Evolutionary conservation across 2,888 invertebrate species (phyloP).

Genomic region (Polymixis lichenea): DNA sequence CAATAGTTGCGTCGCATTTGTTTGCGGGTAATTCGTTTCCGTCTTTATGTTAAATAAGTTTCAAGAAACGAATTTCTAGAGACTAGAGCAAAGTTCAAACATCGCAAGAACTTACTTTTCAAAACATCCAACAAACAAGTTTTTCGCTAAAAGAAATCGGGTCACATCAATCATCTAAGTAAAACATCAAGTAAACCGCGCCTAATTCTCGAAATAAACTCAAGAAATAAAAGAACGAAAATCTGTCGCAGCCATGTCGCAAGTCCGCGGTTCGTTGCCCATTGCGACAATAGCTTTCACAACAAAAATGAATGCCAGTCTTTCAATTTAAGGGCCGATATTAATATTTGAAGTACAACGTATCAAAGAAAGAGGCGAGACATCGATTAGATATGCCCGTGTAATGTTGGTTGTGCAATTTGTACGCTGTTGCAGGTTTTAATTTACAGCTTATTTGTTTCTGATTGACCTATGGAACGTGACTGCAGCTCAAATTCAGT

Average conservation of each 20-base stretch:
- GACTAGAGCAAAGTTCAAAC: conserved; percentile 2
- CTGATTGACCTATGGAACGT: conserved; percentile 26
- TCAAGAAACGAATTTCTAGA: not conserved
- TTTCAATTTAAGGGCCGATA: conserved; percentile 58
- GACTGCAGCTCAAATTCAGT: conserved; percentile 1
- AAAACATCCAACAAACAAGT: conserved; percentile 4
- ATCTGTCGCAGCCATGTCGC: conserved; percentile 44
- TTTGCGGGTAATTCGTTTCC: too few relatives aligned
- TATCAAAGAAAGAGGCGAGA: conserved; percentile 32
- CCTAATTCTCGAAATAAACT: conserved; percentile 40
- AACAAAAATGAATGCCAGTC: conserved; percentile 41
- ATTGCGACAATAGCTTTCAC: conserved; percentile 64
- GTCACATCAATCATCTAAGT: conserved; percentile 43
- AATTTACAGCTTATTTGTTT: conserved; percentile 25
- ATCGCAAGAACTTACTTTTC: not conserved
- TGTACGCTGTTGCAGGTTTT: conserved; percentile 15
- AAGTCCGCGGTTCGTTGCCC: conserved; percentile 53
- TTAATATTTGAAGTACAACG: conserved; percentile 32
- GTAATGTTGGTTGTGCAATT: conserved; percentile 49
- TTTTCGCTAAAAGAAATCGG: conserved; percentile 21
- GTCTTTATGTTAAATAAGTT: too few relatives aligned
- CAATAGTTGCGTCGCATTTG: too few relatives aligned
- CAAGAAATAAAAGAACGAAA: conserved; percentile 45
- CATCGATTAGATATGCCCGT: conserved; percentile 49
- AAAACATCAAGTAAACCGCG: conserved; percentile 41